Base-by-base conservation (phyloP, 2,888 invertebrate species). In the Pinctada fucata region DNA sequence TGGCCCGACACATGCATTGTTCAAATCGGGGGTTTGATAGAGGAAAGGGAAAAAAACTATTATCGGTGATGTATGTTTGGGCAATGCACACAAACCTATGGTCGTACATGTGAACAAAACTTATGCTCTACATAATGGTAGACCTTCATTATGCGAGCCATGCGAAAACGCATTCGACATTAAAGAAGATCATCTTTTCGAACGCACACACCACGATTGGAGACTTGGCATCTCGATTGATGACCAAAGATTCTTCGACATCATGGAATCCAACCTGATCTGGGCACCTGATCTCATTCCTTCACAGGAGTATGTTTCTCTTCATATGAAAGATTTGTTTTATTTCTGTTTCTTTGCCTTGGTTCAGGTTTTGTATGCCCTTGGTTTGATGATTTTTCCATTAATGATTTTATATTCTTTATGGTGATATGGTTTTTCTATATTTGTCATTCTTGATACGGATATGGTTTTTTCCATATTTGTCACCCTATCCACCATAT, bases 211-310 rank as follows among this genome's bases (percentile, higher is more conserved):
- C 58, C 58, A 58, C 13, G 58, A 58, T 58, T 76, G 83, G 5
- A 79, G 52, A 71, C 79, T 16, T 2, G 58, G 52, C n/a, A 73
- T 83, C 2, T 79, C 79, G 8, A 65, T 75, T 13, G 79, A 79
- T 13, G 79, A 79, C 75, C 47, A 66, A 70, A 47, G 31, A 51
- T 75, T 79, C 64, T 48, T 79, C 3, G 8, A 70, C 2, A 69
- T 79, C 16, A 82, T 82, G 79, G 72, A 82, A 16, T 50, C 51
- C 1, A 67, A 72, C 10, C 52, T 82, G 13, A 10, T 47, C 13
- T 72, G 52, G 65, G 70, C 70, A 47, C 63, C 78, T 3, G 52
- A 74, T 31, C 31, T 31, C 31, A 31, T 1, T 31, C 31, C 31
- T 31, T 31, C 31, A 31, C 31, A 31, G 31, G 31, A 31, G 31